These are phyloP conservation scores for Antigone vipio DNA, from an alignment of 2,113 vertebrate species.

Conservation along the genomic window DNA sequence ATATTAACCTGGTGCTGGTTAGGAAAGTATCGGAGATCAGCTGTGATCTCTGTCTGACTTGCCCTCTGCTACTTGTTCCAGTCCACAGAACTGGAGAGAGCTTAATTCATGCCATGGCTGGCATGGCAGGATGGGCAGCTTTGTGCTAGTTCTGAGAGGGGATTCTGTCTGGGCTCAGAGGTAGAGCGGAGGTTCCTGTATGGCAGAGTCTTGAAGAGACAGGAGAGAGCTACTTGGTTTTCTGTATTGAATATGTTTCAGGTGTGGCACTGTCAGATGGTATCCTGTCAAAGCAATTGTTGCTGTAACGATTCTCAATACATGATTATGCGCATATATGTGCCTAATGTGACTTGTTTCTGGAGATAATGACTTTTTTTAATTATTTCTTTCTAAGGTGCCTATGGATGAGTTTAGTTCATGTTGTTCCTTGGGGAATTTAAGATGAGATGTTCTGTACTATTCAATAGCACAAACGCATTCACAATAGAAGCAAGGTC, in stretches of 20 bases:
- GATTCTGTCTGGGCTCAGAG: not conserved
- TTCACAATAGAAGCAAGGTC: slow-evolving; percentile 4
- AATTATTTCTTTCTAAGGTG: not conserved
- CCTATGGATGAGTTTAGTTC: not conserved
- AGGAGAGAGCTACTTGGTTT: not conserved
- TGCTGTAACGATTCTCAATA: not conserved
- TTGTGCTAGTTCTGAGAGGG: fast-evolving
- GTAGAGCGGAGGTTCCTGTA: not conserved
- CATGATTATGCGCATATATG: not conserved
- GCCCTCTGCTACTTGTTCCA: not conserved
- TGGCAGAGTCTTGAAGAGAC: not conserved
- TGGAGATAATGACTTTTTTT: not conserved
- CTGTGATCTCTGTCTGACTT: not conserved
- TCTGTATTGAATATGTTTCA: not conserved
- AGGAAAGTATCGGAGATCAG: not conserved
- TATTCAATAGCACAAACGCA: not conserved
- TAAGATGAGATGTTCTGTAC: not conserved
- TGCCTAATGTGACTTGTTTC: not conserved
- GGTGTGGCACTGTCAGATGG: not conserved
- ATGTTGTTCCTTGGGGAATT: not conserved
- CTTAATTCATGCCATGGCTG: not conserved
- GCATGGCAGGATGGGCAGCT: fast-evolving
- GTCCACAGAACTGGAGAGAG: not conserved
- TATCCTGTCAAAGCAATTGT: not conserved
- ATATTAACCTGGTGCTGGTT: not conserved